These are phyloP conservation scores for Geotrypetes seraphini DNA, from an alignment of 2,797 vertebrate genomes.

Conservation along the genomic window DNA sequence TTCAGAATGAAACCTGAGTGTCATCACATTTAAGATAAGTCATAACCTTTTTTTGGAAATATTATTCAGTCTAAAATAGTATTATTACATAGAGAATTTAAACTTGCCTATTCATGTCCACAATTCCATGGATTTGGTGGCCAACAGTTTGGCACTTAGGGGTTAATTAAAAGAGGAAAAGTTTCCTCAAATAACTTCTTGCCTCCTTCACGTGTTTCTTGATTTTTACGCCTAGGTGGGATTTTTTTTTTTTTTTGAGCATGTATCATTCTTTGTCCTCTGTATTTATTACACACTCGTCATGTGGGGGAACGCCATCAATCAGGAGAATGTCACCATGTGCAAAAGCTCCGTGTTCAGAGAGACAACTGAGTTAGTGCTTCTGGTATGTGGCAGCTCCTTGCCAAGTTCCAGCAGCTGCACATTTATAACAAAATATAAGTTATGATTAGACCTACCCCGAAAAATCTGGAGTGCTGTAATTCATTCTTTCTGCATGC, in stretches of 20 bases:
- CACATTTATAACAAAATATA: constrained; percentile 9
- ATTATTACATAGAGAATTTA: too few relatives aligned
- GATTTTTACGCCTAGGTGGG: constrained; percentile 12
- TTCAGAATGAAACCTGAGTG: too few relatives aligned
- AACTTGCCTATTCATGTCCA: too few relatives aligned
- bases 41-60: too few relatives aligned
- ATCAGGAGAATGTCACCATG: constrained; percentile 11
- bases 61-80: too few relatives aligned
- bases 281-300: constrained; percentile 10
- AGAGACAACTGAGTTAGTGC: constrained; percentile 21
- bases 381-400: constrained; percentile 9
- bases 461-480: background rate
- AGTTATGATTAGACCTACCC: background rate
- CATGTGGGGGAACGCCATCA: constrained; percentile 22
- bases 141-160: background rate
- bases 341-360: constrained; percentile 9
- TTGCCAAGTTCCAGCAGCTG: constrained; percentile 29
- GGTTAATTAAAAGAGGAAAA: constrained; percentile 11
- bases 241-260: constrained; percentile 34
- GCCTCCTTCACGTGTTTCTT: constrained; percentile 4
- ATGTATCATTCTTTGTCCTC: constrained; percentile 19
- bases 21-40: too few relatives aligned
- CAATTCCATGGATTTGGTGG: too few relatives aligned
- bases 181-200: constrained; percentile 2
- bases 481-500: background rate